Evolutionary conservation across 2,888 invertebrate genomes (phyloP).

Genomic region (Phengaris arion): DNA sequence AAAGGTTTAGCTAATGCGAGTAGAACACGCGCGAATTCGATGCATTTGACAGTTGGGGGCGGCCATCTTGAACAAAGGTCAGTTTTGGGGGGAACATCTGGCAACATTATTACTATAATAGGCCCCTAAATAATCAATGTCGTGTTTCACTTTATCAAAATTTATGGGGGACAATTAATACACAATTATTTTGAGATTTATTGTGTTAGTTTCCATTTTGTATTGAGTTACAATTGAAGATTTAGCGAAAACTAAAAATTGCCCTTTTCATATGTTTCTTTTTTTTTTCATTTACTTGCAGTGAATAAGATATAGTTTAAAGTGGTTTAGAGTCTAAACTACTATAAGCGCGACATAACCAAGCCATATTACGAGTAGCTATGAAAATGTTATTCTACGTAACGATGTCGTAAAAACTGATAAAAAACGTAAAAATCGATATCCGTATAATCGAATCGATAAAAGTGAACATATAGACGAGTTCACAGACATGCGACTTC

Average conservation of each 20-base stretch:
- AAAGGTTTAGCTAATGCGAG: conserved; percentile 38
- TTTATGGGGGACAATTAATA: conserved; percentile 2
- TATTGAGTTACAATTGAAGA: not conserved
- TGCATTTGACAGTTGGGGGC: conserved; percentile 63
- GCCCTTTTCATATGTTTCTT: not conserved
- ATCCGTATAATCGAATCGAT: conserved; percentile 20
- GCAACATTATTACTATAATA: conserved; percentile 26
- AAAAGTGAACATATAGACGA: not conserved
- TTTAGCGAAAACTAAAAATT: no score
- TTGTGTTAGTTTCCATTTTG: not conserved
- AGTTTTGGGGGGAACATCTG: conserved; percentile 43
- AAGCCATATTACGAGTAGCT: not conserved
- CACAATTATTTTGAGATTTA: conserved; percentile 1
- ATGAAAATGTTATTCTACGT: conserved; percentile 9
- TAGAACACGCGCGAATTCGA: conserved; percentile 55
- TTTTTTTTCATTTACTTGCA: not conserved
- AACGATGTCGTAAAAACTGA: conserved; percentile 13
- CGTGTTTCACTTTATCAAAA: not conserved
- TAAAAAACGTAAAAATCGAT: conserved; percentile 21
- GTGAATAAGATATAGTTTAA: no score
- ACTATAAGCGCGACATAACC: not conserved
- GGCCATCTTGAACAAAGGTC: conserved; percentile 63
- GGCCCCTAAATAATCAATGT: conserved; percentile 19
- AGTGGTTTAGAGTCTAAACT: not conserved
- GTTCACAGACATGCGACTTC: conserved; percentile 31